phyloP scores from a whole-genome alignment of 2,797 vertebrate genomes.

The Odontamblyopus lacepedii region DNA sequence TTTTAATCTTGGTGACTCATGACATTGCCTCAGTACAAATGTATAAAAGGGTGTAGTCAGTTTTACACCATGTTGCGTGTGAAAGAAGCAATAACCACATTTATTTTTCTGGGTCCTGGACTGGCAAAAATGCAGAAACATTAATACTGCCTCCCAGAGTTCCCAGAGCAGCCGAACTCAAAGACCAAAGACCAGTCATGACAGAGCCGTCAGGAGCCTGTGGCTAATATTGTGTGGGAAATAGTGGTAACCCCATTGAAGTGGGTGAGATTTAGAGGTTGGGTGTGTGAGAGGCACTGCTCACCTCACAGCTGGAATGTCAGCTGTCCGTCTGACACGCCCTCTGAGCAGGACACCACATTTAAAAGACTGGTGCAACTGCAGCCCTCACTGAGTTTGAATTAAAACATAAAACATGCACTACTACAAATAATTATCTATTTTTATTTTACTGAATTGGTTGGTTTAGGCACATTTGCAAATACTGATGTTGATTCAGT shows the following conservation, averaged over 20 bases:
- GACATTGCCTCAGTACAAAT: slow-evolving; percentile 42
- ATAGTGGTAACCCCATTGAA: slow-evolving; percentile 51
- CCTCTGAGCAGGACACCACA: slow-evolving; percentile 60
- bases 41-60: slow-evolving; percentile 35
- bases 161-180: slow-evolving; percentile 26
- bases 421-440: not conserved
- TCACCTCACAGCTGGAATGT: slow-evolving; percentile 82
- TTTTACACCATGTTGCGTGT: slow-evolving; percentile 10
- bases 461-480: not conserved
- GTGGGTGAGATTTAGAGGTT: slow-evolving; percentile 65
- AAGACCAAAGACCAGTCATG: slow-evolving; percentile 44
- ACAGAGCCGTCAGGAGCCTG: slow-evolving; percentile 35
- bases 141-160: slow-evolving; percentile 12
- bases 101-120: slow-evolving; percentile 9
- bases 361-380: slow-evolving; percentile 60
- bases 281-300: slow-evolving; percentile 76
- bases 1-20: slow-evolving; percentile 54
- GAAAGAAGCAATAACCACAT: not conserved
- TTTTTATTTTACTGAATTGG: no score
- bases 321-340: slow-evolving; percentile 79
- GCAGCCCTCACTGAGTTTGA: slow-evolving; percentile 26
- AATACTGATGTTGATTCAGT: not conserved
- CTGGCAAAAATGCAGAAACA: slow-evolving; percentile 8
- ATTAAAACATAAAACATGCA: not conserved
- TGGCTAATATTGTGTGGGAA: slow-evolving; percentile 56